Base-by-base conservation (phyloP, 2,113 vertebrate species). In the Zingel zingel region DNA sequence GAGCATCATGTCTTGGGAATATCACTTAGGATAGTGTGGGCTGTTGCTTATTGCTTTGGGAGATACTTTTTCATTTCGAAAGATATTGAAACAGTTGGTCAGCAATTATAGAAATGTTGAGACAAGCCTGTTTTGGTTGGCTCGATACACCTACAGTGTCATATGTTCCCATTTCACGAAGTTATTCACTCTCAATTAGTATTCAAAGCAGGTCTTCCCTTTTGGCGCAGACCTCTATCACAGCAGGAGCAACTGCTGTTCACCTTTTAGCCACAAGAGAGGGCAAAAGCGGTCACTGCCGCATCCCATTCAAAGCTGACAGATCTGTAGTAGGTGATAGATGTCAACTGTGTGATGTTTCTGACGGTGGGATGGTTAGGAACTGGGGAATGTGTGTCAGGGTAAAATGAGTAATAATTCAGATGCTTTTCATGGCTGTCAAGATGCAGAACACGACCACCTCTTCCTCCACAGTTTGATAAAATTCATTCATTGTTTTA, bases 31-130 rank as follows among this genome's bases (percentile, higher is more conserved):
- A 56, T 14, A 2, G 61, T 48, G 79, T 82, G 79, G 79, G 89
- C 74, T 71, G 73, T 2, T 30, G 67, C 77, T 90, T 92, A 89
- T 89, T 92, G 91, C 89, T 90, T 47, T 79, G 81, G 85, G 86
- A 91, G 81, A 84, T 51, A 64, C 74, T 61, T 74, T 59, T 69
- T 81, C 27, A 81, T 82, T 84, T 84, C 33, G 39, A 77, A 64
- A 72, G 66, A 84, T 92, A 87, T 89, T 88, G 82, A 89, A 80
- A 53, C 70, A 1, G 59, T 27, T 25, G 30, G 51, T 81, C 62
- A 73, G 74, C 81, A 47, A 62, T 64, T 56, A 73, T 7, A 53
- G 63, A 79, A 71, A 72, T 14, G 66, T 77, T 30, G n/a, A 33
- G 57, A 61, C 62, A 13, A 16, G 56, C 66, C 30, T 50, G 18